Base-by-base conservation (phyloP, 1,140 invertebrate genomes). In the Ceratina australensis region DNA sequence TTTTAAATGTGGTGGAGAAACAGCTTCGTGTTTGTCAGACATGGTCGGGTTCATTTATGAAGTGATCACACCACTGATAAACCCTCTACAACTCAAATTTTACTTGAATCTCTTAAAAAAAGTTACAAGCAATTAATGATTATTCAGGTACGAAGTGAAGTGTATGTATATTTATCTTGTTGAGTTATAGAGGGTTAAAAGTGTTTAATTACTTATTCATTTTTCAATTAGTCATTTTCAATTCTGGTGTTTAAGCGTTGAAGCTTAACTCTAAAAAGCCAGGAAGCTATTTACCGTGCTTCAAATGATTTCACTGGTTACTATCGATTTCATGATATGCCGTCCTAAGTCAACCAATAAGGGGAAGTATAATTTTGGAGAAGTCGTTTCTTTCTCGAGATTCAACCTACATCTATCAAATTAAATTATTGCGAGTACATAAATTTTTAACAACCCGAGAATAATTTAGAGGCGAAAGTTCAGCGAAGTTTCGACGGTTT, bases 231-330 rank as follows among this genome's bases (percentile, higher is more conserved):
- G 33, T 42, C 33, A 42, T 42, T 10, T 68, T 59, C 60, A 80
- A 57, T 74, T 63, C 59, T 16, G 69, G 81, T 57, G 56, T 76
- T 83, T 84, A 80, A 84, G 82, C 82, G 65, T 84, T 42, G 42
- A 85, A 85, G 84, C 84, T 86, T 74, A 82, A 80, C 72, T 86
- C 85, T 85, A 86, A 72, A 59, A 86, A 86, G 84, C 84, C 73
- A 80, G 75, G 77, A 85, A 86, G 84, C 84, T 72, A 82, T 72
- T 82, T 78, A 74, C 57, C 78, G 42, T 33, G 54, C 33, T 72
- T 72, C 20, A 54, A 33, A 77, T 24, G 42, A 72, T 56, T 57
- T 71, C 22, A 66, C 54, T 49, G 64, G 52, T 63, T 50, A 26
- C 54, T 61, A 24, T 24, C n/a, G 16, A 50, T 16, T 68, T 52